A percentile compares a stretch with the other conserved stretches of the same genome.
phyloP scores from a whole-genome alignment of 2,797 vertebrate species.

The Lacerta agilis region DNA sequence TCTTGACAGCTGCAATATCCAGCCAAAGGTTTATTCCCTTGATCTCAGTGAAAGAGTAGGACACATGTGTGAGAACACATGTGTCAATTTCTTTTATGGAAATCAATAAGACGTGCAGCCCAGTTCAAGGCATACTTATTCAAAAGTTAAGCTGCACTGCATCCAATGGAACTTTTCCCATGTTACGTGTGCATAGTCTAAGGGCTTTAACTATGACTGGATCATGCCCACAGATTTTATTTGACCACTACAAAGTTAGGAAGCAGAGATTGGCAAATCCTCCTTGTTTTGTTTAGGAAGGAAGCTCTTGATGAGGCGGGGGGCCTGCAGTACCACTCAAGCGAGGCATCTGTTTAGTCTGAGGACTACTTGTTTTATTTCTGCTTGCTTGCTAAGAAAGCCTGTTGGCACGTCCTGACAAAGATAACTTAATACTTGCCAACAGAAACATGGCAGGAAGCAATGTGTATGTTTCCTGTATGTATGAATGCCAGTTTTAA shows the following conservation, averaged over 20 bases:
- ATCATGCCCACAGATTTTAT: conserved; percentile 2
- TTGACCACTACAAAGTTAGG: conserved; percentile 29
- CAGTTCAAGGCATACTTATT: neutral
- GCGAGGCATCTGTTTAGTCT: conserved; percentile 71
- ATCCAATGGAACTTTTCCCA: neutral
- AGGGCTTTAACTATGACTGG: neutral
- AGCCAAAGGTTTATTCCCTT: neutral
- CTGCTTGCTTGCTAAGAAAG: conserved; percentile 74
- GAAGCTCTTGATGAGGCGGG: conserved; percentile 45
- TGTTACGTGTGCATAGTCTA: neutral
- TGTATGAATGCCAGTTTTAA: conserved; percentile 71
- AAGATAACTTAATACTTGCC: conserved; percentile 74
- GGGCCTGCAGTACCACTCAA: conserved; percentile 48
- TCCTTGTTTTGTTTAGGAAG: conserved; percentile 16
- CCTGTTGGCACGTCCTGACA: conserved; percentile 77
- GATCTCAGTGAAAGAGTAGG: neutral
- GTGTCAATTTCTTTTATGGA: neutral
- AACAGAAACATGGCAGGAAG: conserved; percentile 80
- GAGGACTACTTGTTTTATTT: conserved; percentile 73
- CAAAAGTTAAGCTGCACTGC: neutral
- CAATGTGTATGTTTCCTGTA: conserved; percentile 70
- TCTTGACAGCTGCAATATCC: neutral
- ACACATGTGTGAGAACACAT: neutral
- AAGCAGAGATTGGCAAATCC: conserved; percentile 34
- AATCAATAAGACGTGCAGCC: neutral